Conservation (phyloP, 2,797 vertebrate species). For the Tinamus major region DNA sequence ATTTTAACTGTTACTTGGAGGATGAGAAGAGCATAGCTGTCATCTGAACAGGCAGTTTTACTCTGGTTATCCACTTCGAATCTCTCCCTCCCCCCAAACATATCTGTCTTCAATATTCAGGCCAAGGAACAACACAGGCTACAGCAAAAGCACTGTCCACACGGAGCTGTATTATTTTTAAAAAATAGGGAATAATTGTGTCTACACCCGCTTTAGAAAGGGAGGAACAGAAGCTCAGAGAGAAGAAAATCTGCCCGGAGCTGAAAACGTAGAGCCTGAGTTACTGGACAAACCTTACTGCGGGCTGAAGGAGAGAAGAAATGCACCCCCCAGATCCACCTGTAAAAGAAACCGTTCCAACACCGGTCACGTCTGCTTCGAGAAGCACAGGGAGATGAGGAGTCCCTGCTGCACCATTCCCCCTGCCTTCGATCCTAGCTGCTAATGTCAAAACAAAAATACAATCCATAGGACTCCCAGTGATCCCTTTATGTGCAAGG, state of each 20-base stretch:
- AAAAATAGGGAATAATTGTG: not conserved
- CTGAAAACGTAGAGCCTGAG: not conserved
- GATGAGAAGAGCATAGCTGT: slow-evolving; percentile 71
- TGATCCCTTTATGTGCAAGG: not conserved
- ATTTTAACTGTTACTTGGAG: slow-evolving; percentile 65
- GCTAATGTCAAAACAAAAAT: not conserved
- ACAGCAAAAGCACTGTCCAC: not conserved
- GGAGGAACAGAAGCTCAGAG: not conserved
- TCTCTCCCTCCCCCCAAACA: not conserved
- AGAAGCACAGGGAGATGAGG: not conserved
- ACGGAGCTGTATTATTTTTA: not conserved
- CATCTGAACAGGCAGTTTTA: slow-evolving; percentile 67
- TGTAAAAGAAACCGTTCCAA: not conserved
- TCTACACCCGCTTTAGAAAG: not conserved
- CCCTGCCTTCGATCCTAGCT: not conserved
- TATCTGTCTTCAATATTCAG: not conserved
- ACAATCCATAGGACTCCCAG: not conserved
- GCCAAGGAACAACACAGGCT: not conserved
- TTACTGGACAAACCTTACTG: not conserved
- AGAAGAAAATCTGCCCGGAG: not conserved
- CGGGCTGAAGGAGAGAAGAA: not conserved
- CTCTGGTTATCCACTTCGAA: slow-evolving; percentile 33
- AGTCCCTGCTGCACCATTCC: not conserved
- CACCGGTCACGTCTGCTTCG: not conserved
- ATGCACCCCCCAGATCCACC: not conserved